phyloP scores from a whole-genome alignment of 2,797 vertebrate genomes.

The Parotocinclus haroldoi region DNA sequence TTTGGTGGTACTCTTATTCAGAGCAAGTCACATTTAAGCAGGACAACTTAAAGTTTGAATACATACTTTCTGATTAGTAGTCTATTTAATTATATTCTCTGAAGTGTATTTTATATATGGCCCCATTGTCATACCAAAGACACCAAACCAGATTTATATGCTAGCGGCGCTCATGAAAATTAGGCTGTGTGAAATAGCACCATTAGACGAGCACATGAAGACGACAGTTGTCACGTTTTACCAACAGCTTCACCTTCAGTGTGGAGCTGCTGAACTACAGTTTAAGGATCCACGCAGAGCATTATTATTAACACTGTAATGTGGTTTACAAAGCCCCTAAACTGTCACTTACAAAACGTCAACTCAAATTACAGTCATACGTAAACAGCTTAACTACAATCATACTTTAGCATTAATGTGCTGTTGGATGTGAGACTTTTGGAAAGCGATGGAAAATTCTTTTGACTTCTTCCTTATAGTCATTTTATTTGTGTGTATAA shows the following conservation, averaged over 20 bases:
- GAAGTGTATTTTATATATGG: too few species aligned
- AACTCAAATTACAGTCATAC: not conserved
- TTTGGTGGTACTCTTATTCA: too few species aligned
- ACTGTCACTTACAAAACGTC: not conserved
- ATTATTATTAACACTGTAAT: not conserved
- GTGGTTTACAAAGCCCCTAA: not conserved
- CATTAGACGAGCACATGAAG: too few species aligned
- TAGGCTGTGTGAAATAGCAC: too few species aligned
- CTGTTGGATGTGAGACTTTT: slow-evolving; percentile 7
- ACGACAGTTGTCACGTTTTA: too few species aligned
- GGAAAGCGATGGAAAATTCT: not conserved
- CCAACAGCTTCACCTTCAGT: slow-evolving; percentile 55
- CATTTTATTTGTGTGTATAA: slow-evolving; percentile 21
- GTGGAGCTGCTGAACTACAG: slow-evolving; percentile 45
- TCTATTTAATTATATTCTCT: too few species aligned
- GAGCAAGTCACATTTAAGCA: too few species aligned
- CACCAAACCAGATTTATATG: too few species aligned
- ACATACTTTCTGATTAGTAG: too few species aligned
- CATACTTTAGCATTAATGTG: not conserved
- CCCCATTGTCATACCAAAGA: too few species aligned
- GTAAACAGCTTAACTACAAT: not conserved
- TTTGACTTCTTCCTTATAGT: slow-evolving; percentile 2
- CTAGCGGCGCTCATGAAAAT: too few species aligned
- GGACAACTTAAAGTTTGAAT: too few species aligned
- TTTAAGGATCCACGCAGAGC: not conserved